These are phyloP conservation scores for Apodemia duryi DNA, from an alignment of 2,888 invertebrate species.

Conservation along the genomic window DNA sequence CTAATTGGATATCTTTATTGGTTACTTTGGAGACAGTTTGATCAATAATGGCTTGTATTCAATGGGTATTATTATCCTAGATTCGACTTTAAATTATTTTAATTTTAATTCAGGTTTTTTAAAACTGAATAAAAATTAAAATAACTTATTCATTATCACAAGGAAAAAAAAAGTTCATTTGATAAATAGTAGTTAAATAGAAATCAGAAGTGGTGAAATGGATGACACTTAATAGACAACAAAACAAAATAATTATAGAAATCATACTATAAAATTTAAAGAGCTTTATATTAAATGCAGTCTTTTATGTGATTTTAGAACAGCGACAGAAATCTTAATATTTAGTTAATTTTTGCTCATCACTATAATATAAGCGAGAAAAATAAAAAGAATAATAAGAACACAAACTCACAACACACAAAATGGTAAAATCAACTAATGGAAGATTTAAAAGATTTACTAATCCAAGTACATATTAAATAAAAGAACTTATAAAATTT, in stretches of 20 bases:
- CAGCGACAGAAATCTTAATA: background rate
- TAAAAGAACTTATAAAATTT: background rate
- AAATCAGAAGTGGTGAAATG: slow-evolving; percentile 4
- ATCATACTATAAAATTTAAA: no score
- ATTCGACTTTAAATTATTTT: no score
- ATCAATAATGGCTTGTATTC: no score
- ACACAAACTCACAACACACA: slow-evolving; percentile 42
- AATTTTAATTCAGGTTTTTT: no score
- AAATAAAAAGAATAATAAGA: slow-evolving; percentile 37
- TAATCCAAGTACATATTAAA: slow-evolving; percentile 15
- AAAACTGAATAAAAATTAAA: no score
- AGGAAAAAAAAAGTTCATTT: no score
- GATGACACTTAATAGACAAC: background rate
- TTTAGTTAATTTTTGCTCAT: background rate
- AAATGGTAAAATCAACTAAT: slow-evolving; percentile 40
- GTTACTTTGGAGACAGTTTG: no score
- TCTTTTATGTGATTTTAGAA: background rate
- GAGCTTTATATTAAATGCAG: slow-evolving; percentile 3
- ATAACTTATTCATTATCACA: no score
- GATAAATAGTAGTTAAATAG: background rate
- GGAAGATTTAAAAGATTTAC: slow-evolving; percentile 32
- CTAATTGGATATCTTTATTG: no score
- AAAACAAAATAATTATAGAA: no score
- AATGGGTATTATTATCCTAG: no score
- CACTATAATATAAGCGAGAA: slow-evolving; percentile 32